These are phyloP conservation scores for Ylistrum balloti DNA, from an alignment of 1,140 invertebrate species.

Conservation along the genomic window DNA sequence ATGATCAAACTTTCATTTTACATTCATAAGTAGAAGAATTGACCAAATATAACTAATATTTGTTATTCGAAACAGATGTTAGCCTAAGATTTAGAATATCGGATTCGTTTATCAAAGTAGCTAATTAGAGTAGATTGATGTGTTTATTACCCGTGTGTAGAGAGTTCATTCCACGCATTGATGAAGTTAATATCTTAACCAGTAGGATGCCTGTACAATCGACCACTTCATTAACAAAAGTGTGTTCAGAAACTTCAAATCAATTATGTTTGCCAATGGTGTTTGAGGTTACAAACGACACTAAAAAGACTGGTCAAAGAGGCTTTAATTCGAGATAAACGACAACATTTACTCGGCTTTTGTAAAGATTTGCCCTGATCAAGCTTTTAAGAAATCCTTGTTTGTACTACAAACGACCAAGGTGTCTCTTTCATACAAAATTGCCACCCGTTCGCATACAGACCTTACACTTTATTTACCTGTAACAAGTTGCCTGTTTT, in stretches of 20 bases:
- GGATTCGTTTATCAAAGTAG: conserved; percentile 12
- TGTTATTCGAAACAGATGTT: conserved; percentile 6
- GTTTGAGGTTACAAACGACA: neutral
- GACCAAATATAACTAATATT: conserved; percentile 11
- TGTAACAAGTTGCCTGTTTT: neutral
- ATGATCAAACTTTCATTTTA: neutral
- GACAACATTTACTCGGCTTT: conserved; percentile 25
- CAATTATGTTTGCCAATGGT: neutral
- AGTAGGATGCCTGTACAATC: neutral
- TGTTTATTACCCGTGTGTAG: conserved; percentile 8
- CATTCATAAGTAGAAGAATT: neutral
- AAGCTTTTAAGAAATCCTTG: conserved; percentile 35
- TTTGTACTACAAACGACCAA: conserved; percentile 27
- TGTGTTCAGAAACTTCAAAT: neutral
- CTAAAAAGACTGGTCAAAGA: conserved; percentile 13
- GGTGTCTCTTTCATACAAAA: neutral
- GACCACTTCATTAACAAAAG: conserved; percentile 19
- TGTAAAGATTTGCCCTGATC: conserved; percentile 33
- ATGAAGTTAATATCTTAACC: conserved; percentile 14
- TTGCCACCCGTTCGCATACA: conserved; percentile 9
- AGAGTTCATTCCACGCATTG: neutral
- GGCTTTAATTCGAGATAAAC: conserved; percentile 5
- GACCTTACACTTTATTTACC: neutral
- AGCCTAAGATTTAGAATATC: conserved; percentile 3
- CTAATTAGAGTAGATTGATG: conserved; percentile 16